phyloP scores from a whole-genome alignment of 2,113 vertebrate genomes.

The Platysternon megacephalum region DNA sequence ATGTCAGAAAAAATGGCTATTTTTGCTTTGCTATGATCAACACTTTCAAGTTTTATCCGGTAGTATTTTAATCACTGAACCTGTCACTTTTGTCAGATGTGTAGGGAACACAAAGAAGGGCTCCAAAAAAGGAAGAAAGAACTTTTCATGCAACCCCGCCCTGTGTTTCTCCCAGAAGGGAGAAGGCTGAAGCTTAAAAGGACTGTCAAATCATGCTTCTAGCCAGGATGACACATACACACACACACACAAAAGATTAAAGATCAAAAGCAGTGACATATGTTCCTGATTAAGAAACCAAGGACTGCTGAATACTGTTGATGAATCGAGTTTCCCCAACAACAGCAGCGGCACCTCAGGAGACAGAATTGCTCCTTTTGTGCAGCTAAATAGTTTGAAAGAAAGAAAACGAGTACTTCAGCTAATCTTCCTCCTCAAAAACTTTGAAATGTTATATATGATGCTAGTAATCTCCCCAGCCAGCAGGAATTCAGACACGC shows the following conservation, averaged over 20 bases:
- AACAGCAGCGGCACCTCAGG: background rate
- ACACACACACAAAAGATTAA: background rate
- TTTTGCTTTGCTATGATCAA: conserved; percentile 4
- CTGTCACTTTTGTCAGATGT: conserved; percentile 4
- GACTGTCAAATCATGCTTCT: background rate
- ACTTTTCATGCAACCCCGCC: background rate
- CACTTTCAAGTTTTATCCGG: conserved; percentile 26
- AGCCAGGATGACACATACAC: background rate
- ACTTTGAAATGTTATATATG: conserved; percentile 3
- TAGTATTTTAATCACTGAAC: conserved; percentile 24
- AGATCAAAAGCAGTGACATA: conserved; percentile 40
- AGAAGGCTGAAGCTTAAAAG: conserved; percentile 18
- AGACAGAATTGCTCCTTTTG: conserved; percentile 19
- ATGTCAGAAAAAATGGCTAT: background rate
- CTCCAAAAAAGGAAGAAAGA: background rate
- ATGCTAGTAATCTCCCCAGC: conserved; percentile 41
- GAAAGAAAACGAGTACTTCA: background rate
- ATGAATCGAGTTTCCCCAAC: conserved; percentile 33
- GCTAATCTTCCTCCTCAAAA: conserved; percentile 8
- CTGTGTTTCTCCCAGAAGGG: background rate
- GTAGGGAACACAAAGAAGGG: background rate
- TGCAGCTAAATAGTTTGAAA: conserved; percentile 33
- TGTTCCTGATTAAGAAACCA: conserved; percentile 5
- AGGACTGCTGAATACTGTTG: background rate
- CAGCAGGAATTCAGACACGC: conserved; percentile 9